Base-by-base conservation (phyloP, 2,113 vertebrate species). In the Mystacornis crossleyi region DNA sequence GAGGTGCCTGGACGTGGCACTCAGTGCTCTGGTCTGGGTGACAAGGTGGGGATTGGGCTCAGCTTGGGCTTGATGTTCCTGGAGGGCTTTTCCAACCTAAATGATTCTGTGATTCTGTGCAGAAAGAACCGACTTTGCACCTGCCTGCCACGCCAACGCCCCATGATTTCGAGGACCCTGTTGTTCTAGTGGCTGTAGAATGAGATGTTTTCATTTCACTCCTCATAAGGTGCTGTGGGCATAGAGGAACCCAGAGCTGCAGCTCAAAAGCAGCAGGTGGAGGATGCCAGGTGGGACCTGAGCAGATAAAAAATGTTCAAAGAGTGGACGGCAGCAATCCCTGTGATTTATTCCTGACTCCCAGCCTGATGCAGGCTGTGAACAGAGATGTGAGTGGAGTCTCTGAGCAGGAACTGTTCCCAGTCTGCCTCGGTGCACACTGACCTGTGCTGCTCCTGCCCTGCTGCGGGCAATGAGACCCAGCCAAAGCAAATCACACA, bases 351-450 rank as follows among this genome's bases (percentile, higher is more conserved):
- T 43, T 75, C 10, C 62, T 38, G 23, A 34, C 67, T 81, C 34
- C 33, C 72, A 84, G 12, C 8, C 67, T 55, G 67, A 14, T 25
- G 34, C 12, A 10, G 2, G 6, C 54, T 89, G 19, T 73, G 42
- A 58, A 9, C 33, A 50, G 10, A 33, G 69, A 6, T 0, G 0
- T 13, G 4, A 91, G 7, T 4, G 20, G 58, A 20, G 38, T 24
- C 10, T 48, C 18, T 43, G n/a, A 28, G 82, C 65, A 77, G 61
- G 24, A n/a, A 14, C 34, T 21, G 6, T 19, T 89, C 38, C 67
- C 42, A 21, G 8, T 9, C 38, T 48, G 34, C 73, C 34, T 25
- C 0, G 1, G 20, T 0, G 1, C 45, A 80, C 0, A 0, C 25
- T 55, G 92, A 71, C 84, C 86, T 71, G 55, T 1, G 6, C 10